Evolutionary conservation across 2,797 vertebrate genomes (phyloP).

Genomic region (Rachycentron canadum): DNA sequence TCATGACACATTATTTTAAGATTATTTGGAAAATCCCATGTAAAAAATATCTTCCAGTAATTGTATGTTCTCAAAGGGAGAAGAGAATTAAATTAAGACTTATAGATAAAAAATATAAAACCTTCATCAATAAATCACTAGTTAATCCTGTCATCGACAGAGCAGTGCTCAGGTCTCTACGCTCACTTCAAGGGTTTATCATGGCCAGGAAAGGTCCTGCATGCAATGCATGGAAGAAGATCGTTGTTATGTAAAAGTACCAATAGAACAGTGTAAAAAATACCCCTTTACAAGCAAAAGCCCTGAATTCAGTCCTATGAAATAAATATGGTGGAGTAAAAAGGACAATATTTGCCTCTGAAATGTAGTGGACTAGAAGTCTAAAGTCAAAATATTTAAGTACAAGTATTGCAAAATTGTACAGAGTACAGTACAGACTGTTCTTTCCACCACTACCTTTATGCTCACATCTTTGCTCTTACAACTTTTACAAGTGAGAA

Average conservation of each 20-base stretch:
- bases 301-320: background rate
- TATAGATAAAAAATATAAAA: background rate
- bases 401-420: background rate
- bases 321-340: background rate
- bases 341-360: background rate
- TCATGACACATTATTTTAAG: background rate
- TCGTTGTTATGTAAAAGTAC: background rate
- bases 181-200: background rate
- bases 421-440: background rate
- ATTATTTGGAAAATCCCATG: background rate
- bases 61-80: background rate
- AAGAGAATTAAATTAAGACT: too few relatives aligned
- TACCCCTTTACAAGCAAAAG: background rate
- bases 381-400: background rate
- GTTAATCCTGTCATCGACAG: background rate
- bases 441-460: background rate
- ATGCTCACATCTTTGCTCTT: background rate
- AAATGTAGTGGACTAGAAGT: background rate
- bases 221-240: background rate
- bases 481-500: background rate
- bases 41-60: background rate
- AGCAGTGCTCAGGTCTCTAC: background rate
- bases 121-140: background rate
- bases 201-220: background rate
- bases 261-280: background rate